Evolutionary conservation across 2,113 vertebrate species (phyloP), one percentile per base, ranked within the genome.

Genomic region (Callipepla squamata): DNA sequence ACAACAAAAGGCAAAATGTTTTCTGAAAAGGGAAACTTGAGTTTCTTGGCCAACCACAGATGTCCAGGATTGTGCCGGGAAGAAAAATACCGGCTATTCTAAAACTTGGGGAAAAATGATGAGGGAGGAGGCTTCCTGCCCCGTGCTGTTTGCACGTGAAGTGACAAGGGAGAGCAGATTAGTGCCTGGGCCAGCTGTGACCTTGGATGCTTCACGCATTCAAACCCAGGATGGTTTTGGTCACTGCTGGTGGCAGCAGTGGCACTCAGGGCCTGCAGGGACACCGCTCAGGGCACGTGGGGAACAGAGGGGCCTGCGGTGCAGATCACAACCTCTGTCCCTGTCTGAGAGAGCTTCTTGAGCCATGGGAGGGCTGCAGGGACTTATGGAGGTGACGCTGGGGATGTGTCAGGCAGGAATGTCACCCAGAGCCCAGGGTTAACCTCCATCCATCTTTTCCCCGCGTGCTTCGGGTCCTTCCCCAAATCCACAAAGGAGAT

Each of bases 1-100:
- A 13, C 74, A 88, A 95, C 58, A 90, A 93, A 94, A 94, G 94
- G 45, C 94, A 84, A 90, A 93, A 92, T 84, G 30, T 90, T 94
- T 93, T 90, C 74, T 81, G 62, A 76, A 13, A 84, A 86, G 65
- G 57, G 78, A 76, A 73, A 62, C 0, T 2, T 2, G 34, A 84
- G 73, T 77, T 72, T 93, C 80, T 95, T 72, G 85, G 66, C 62
- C 23, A 45, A 62, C 74, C 50, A 5, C 44, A 50, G 59, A 79
- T 67, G 58, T 68, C 61, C 51, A 48, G 86, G 86, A n/a, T 61
- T 95, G 73, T 88, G 80, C 90, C 88, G 85, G 36, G 91, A 89
- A 69, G 78, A 70, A 69, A 85, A 94, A 77, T 65, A 75, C 57
- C 48, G 79, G 87, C 79, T 95, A 90, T 75, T 92, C 51, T 76